Base-by-base conservation (phyloP, 2,888 invertebrate genomes). In the Zelleria hepariella region DNA sequence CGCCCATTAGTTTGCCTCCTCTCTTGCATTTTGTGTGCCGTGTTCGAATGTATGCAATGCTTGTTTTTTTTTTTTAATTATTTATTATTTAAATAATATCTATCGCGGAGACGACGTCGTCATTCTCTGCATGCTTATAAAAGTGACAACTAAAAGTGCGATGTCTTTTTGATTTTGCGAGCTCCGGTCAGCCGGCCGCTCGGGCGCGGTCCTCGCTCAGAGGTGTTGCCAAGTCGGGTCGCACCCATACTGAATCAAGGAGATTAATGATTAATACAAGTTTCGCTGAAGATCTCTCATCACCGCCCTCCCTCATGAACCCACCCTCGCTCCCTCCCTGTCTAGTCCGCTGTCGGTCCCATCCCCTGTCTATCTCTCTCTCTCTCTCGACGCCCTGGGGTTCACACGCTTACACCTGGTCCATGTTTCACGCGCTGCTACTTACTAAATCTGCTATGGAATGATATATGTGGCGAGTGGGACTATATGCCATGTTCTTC, bases 251-350 rank as follows among this genome's bases (percentile, higher is more conserved):
- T 84, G 84, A 82, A 83, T 82, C 82, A 75, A 78, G 78, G 74
- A 81, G 79, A 78, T 78, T 74, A 71, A 70, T 77, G 73, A n/a
- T 72, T 72, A 70, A 76, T 71, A 73, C 72, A 74, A 77, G 85
- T 86, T 84, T 86, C 87, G 87, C 87, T 87, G 87, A 87, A 86
- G 82, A 86, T 87, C 86, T 83, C 86, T 87, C 87, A 81, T 81
- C 83, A 80, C 85, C 78, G 67, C 67, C 69, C 66, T 53, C 59
- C 78, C 71, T 66, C 67, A 67, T 68, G 66, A 53, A 57, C 42
- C 51, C 62, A 61, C 65, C 63, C 63, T 63, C 68, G 66, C 54
- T 23, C 59, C 55, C 32, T 42, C n/a, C n/a, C 10, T 42, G 1
- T 42, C 32, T 15, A n/a, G n/a, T 42, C 56, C 58, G 21, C 10